Percentiles rank a stretch among this genome's conserved stretches.
These are phyloP conservation scores for Cotesia vestalis DNA, from an alignment of 1,140 invertebrate genomes.

Conservation along the genomic window DNA sequence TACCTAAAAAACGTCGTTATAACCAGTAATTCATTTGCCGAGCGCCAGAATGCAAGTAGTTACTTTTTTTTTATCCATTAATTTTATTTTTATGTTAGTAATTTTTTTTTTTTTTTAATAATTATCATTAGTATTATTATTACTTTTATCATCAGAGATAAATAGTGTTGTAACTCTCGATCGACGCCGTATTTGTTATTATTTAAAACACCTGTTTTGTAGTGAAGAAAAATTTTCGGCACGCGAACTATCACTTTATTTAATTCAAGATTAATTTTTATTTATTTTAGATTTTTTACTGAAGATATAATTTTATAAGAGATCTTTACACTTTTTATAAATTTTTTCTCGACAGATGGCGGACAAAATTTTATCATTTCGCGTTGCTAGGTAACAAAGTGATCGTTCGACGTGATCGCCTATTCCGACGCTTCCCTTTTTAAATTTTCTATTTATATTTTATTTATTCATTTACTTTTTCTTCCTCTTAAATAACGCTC, in stretches of 20 bases:
- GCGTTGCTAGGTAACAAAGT: constrained; percentile 9
- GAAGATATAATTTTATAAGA: not conserved
- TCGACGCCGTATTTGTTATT: constrained; percentile 28
- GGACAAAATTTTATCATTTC: constrained; percentile 21
- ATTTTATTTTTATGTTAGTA: constrained; percentile 25
- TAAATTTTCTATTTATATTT: constrained; percentile 7
- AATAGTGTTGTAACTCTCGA: constrained; percentile 34
- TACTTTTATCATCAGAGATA: constrained; percentile 8
- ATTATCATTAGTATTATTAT: too few relatives aligned
- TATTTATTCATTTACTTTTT: constrained; percentile 16
- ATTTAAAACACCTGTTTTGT: constrained; percentile 2
- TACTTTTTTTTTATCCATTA: constrained; percentile 20
- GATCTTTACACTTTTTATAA: constrained; percentile 12
- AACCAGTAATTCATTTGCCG: constrained; percentile 53
- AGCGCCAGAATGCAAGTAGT: constrained; percentile 45
- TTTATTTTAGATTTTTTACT: constrained; percentile 26
- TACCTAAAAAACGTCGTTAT: constrained; percentile 60
- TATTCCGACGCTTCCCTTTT: constrained; percentile 10
- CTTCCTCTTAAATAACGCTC: constrained; percentile 2
- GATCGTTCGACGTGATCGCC: constrained; percentile 8
- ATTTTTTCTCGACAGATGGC: not conserved
- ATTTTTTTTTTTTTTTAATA: constrained; percentile 34
- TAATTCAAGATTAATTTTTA: constrained; percentile 17
- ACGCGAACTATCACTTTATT: not conserved
- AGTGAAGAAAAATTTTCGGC: too few relatives aligned